phyloP scores from a whole-genome alignment of 2,797 vertebrate species.

The Cheirogaleus major region DNA sequence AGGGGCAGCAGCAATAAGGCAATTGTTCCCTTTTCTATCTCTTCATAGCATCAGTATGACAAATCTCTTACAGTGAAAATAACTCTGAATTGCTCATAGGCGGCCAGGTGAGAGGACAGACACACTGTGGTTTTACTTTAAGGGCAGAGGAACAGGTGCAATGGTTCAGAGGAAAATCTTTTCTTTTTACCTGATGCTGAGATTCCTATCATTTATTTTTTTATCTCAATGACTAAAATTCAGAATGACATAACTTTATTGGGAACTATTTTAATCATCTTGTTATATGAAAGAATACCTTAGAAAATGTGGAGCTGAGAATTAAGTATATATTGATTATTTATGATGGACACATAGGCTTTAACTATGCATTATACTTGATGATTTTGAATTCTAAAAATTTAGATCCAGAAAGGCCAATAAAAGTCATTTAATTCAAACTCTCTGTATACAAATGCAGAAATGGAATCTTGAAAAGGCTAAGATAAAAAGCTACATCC shows the following conservation, averaged over 20 bases:
- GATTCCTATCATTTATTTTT: not conserved
- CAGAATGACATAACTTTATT: not conserved
- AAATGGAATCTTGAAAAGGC: not conserved
- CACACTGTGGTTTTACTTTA: not conserved
- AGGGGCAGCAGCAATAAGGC: conserved; percentile 30
- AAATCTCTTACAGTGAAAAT: conserved; percentile 74
- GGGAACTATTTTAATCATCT: not conserved
- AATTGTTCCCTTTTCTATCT: conserved; percentile 63
- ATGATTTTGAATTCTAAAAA: not conserved
- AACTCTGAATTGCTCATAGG: conserved; percentile 57
- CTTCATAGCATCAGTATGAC: conserved; percentile 53
- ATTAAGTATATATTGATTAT: not conserved
- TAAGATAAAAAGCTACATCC: not conserved
- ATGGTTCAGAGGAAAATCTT: conserved; percentile 15
- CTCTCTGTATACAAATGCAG: not conserved
- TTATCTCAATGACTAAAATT: conserved; percentile 35
- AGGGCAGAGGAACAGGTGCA: conserved; percentile 23
- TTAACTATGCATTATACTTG: not conserved
- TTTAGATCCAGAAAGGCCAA: not conserved
- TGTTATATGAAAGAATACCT: not conserved
- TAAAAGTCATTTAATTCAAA: not conserved
- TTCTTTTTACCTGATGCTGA: conserved; percentile 14
- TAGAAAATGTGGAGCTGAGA: not conserved
- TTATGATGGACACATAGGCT: not conserved
- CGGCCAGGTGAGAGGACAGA: conserved; percentile 28